These are phyloP conservation scores for Mirza zaza DNA, from an alignment of 2,113 vertebrate genomes.

Conservation along the genomic window DNA sequence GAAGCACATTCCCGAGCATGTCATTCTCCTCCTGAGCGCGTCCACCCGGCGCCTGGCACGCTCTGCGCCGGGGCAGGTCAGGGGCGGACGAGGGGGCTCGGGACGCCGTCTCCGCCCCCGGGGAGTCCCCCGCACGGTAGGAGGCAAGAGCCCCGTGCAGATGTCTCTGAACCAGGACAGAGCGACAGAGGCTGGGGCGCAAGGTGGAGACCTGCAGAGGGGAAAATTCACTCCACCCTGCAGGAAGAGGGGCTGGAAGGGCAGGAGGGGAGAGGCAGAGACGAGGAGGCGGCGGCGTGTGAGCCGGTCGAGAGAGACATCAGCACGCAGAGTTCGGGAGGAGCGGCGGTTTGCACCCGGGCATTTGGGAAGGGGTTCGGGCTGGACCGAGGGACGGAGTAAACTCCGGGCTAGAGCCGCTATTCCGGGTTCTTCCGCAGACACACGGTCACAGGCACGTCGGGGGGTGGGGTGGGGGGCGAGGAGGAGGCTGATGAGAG, in stretches of 20 bases:
- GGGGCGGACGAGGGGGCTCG: background rate
- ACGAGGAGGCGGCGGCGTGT: background rate
- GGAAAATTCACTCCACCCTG: rapidly evolving
- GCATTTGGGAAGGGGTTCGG: background rate
- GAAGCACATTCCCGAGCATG: background rate
- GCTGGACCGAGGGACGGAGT: background rate
- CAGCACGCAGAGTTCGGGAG: background rate
- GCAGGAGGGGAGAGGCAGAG: rapidly evolving
- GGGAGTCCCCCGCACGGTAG: background rate
- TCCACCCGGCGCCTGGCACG: background rate
- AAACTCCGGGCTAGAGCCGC: background rate
- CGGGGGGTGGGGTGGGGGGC: too few species aligned
- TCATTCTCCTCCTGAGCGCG: rapidly evolving
- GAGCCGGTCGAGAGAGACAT: background rate
- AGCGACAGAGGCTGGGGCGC: rapidly evolving
- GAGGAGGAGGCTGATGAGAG: background rate
- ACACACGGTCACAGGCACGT: background rate
- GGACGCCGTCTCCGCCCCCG: background rate
- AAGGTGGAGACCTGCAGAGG: too few species aligned
- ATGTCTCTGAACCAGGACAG: background rate
- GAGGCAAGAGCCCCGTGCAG: background rate
- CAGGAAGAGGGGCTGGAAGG: background rate
- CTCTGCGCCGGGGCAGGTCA: background rate
- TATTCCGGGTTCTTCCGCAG: rapidly evolving
- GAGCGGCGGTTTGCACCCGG: rapidly evolving